Evolutionary conservation across 2,113 vertebrate genomes (phyloP).

Genomic region (Pelmatolapia mariae): DNA sequence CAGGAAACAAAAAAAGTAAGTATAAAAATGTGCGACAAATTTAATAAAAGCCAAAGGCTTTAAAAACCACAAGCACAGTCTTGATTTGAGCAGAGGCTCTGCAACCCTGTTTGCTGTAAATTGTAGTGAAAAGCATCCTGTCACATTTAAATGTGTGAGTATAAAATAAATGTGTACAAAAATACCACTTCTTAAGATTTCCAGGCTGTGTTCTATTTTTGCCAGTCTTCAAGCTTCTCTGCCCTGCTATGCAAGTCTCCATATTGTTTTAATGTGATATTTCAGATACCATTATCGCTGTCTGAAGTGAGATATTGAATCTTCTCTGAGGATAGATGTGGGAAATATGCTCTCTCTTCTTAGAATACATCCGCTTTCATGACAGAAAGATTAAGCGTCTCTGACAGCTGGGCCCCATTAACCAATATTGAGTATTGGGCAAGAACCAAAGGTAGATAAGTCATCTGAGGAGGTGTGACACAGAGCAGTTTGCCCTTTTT

Average conservation of each 20-base stretch:
- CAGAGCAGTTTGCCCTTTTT: not conserved
- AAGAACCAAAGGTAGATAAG: constrained; percentile 51
- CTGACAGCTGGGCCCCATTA: constrained; percentile 67
- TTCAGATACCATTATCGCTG: not conserved
- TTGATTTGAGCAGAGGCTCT: not conserved
- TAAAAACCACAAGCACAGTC: not conserved
- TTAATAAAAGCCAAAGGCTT: not conserved
- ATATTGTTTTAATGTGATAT: constrained; percentile 21
- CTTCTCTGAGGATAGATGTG: constrained; percentile 12
- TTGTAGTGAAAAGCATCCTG: not conserved
- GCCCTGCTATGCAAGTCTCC: not conserved
- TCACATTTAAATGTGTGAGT: not conserved
- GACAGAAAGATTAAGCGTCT: constrained; percentile 66
- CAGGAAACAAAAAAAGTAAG: not conserved
- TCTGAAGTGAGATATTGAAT: constrained; percentile 8
- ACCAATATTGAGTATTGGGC: constrained; percentile 64
- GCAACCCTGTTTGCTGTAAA: not conserved
- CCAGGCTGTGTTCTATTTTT: not conserved
- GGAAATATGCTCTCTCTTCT: constrained; percentile 52
- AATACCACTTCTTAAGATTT: not conserved
- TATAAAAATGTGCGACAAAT: not conserved
- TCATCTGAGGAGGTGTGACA: constrained; percentile 45
- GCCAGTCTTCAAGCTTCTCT: not conserved
- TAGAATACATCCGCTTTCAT: constrained; percentile 55
- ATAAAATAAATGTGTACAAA: not conserved